These are phyloP conservation scores for Drosophila micromelanica DNA, from an alignment of 1,140 invertebrate species.

Conservation along the genomic window DNA sequence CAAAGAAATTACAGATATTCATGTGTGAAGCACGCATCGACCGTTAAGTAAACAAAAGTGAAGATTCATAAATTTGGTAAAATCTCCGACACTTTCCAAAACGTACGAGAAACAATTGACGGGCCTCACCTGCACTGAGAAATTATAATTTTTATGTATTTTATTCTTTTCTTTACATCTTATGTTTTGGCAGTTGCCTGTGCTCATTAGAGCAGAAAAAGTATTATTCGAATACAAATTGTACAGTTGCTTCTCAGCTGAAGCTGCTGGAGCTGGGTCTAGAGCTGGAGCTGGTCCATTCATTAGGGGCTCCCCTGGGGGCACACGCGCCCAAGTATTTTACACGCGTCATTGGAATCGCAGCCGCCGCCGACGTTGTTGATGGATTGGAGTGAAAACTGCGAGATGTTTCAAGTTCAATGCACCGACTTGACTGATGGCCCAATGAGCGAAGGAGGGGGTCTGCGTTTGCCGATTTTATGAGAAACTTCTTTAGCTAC, in stretches of 20 bases:
- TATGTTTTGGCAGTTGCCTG: conserved; percentile 12
- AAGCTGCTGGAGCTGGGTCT: conserved; percentile 1
- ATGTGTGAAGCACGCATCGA: conserved; percentile 28
- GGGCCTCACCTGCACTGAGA: conserved; percentile 6
- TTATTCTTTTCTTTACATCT: conserved; percentile 7
- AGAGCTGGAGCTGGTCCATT: conserved; percentile 48
- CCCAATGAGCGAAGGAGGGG: not conserved
- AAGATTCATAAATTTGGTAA: conserved; percentile 23
- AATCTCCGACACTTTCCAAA: conserved; percentile 44
- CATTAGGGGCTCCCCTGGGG: conserved; percentile 61
- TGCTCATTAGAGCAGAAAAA: conserved; percentile 36
- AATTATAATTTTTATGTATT: conserved; percentile 14
- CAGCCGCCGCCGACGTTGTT: conserved; percentile 12
- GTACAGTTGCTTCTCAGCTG: conserved; percentile 37
- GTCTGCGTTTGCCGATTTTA: conserved; percentile 21
- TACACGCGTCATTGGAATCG: conserved; percentile 45
- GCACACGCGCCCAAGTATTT: conserved; percentile 54
- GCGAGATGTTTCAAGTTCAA: conserved; percentile 58
- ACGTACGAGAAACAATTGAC: conserved; percentile 29
- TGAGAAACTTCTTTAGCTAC: conserved; percentile 25
- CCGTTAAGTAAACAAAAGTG: conserved; percentile 42
- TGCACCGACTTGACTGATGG: conserved; percentile 51
- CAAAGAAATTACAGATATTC: conserved; percentile 15
- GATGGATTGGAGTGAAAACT: conserved; percentile 45
- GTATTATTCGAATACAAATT: conserved; percentile 60